These are phyloP conservation scores for Punctoribates punctum DNA, from an alignment of 2,888 invertebrate genomes.

Conservation along the genomic window DNA sequence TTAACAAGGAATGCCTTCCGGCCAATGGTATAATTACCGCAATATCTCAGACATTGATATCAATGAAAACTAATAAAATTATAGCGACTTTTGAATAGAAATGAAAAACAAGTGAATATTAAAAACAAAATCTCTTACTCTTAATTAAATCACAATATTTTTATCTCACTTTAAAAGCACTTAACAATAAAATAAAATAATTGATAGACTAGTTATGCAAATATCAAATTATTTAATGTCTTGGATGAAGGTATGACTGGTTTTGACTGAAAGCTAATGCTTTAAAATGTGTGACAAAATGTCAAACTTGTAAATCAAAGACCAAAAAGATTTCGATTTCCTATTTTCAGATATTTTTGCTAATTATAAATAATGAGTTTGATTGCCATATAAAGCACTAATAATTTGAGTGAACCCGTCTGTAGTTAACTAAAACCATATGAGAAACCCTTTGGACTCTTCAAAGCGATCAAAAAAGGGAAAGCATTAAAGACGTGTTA, in stretches of 20 bases:
- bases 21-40: no score
- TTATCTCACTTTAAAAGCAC: background rate
- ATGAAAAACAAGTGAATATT: no score
- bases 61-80: no score
- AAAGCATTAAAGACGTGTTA: background rate
- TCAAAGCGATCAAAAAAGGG: background rate
- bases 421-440: background rate
- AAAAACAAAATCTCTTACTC: no score
- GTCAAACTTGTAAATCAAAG: background rate
- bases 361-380: constrained; percentile 28
- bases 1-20: no score
- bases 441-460: background rate
- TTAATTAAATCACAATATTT: background rate
- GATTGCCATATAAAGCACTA: constrained; percentile 19
- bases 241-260: background rate
- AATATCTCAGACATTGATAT: no score
- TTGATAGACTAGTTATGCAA: constrained; percentile 3
- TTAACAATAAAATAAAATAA: background rate
- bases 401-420: background rate
- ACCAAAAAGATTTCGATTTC: constrained; percentile 1
- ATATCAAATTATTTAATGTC: background rate
- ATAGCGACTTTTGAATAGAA: no score
- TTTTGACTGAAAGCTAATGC: background rate
- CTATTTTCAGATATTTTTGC: constrained; percentile 17
- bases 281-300: background rate